Evolutionary conservation across 1,140 invertebrate genomes (phyloP).

Genomic region (Paraescarpia echinospica): DNA sequence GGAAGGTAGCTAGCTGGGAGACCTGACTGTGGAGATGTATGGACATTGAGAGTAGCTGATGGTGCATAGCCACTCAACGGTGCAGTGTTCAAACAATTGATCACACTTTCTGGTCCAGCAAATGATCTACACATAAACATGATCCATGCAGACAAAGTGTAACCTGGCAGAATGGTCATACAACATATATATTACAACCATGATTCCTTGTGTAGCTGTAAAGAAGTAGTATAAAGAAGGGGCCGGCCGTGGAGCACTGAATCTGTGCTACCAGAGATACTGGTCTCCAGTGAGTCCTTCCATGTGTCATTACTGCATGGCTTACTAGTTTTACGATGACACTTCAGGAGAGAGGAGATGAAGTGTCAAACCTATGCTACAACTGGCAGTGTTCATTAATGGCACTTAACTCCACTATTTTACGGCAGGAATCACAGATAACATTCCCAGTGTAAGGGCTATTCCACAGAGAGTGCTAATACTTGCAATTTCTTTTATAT

Average conservation of each 20-base stretch:
- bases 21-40: too few species aligned
- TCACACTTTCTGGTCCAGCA: neutral
- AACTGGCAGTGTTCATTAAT: neutral
- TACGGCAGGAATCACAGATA: neutral
- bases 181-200: neutral
- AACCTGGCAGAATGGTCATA: neutral
- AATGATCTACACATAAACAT: neutral
- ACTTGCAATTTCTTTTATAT: neutral
- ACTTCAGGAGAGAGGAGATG: neutral
- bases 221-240: neutral
- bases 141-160: neutral
- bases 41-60: too few species aligned
- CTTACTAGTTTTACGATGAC: conserved; percentile 1
- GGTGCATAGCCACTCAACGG: too few species aligned
- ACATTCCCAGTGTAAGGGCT: neutral
- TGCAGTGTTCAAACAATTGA: neutral
- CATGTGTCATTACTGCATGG: neutral
- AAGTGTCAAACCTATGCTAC: neutral
- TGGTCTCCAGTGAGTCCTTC: neutral
- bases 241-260: neutral
- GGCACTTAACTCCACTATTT: neutral
- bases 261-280: neutral
- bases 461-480: neutral
- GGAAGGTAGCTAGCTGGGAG: neutral
- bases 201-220: neutral